Evolutionary conservation across 1,140 invertebrate genomes (phyloP).

Genomic region (Conopomorpha cramerella): DNA sequence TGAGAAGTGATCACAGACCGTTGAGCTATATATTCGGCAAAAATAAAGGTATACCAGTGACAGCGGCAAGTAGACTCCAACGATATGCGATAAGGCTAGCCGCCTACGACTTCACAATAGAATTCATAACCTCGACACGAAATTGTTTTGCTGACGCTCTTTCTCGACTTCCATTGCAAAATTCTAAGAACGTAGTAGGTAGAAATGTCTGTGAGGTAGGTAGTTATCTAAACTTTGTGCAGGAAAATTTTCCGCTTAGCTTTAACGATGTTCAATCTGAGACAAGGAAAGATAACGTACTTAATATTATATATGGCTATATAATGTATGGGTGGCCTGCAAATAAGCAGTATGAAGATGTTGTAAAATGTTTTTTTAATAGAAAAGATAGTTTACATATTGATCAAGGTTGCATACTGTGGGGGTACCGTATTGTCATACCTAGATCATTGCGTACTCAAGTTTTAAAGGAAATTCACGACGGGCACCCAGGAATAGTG

Average conservation of each 20-base stretch:
- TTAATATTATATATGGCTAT: neutral
- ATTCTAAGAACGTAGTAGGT: neutral
- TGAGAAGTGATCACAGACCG: slow-evolving; percentile 57
- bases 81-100: slow-evolving; percentile 5
- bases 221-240: slow-evolving; percentile 4
- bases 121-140: slow-evolving; percentile 3
- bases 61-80: slow-evolving; percentile 4
- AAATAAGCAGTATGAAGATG: slow-evolving; percentile 14
- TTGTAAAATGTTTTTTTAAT: slow-evolving; percentile 12
- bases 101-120: slow-evolving; percentile 7
- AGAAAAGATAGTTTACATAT: slow-evolving; percentile 29
- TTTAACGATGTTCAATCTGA: neutral
- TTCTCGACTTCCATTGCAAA: slow-evolving; percentile 5
- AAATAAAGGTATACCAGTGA: slow-evolving; percentile 2
- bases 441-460: slow-evolving; percentile 10
- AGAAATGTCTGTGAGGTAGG: neutral
- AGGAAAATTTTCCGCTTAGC: neutral
- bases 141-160: slow-evolving; percentile 11
- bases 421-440: slow-evolving; percentile 29
- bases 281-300: neutral
- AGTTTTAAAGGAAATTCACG: slow-evolving; percentile 33
- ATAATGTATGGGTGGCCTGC: neutral
- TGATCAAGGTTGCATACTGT: slow-evolving; percentile 11
- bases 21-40: slow-evolving; percentile 16
- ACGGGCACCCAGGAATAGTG: slow-evolving; percentile 33